phyloP scores from a whole-genome alignment of 2,888 invertebrate genomes.

The Boloria selene region DNA sequence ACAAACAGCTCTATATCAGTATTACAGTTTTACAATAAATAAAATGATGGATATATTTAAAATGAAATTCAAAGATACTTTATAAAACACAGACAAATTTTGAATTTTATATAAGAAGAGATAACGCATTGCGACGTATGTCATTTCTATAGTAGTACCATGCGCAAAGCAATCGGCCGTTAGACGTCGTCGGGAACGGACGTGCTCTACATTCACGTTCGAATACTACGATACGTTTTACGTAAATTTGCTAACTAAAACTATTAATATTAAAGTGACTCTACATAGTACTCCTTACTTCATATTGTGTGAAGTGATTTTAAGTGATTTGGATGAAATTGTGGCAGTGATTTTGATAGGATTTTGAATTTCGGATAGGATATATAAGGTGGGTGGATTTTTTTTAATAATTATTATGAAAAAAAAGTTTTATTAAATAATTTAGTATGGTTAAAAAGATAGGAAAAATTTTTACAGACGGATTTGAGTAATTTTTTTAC shows the following conservation, averaged over 20 bases:
- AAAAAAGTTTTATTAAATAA: neutral
- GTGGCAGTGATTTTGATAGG: conserved; percentile 20
- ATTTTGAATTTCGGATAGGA: conserved; percentile 14
- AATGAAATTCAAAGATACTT: neutral
- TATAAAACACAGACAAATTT: conserved; percentile 23
- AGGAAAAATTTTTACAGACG: too few species aligned
- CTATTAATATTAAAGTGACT: conserved; percentile 5
- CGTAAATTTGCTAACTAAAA: neutral
- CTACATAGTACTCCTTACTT: neutral
- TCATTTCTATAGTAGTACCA: conserved; percentile 62
- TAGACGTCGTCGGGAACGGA: conserved; percentile 39
- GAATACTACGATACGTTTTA: conserved; percentile 6
- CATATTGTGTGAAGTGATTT: conserved; percentile 13
- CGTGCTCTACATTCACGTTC: conserved; percentile 11
- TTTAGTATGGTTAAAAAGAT: neutral
- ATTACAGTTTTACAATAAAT: too few species aligned
- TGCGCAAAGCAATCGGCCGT: conserved; percentile 75
- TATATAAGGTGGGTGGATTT: conserved; percentile 8
- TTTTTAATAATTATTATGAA: neutral
- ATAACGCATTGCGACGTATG: conserved; percentile 80
- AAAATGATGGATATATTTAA: neutral
- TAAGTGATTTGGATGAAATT: conserved; percentile 13
- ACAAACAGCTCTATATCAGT: neutral
- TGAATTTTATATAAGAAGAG: conserved; percentile 39
- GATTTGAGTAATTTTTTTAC: too few species aligned